Evolutionary conservation across 2,888 invertebrate genomes (phyloP).

Genomic region (Maniola hyperantus): DNA sequence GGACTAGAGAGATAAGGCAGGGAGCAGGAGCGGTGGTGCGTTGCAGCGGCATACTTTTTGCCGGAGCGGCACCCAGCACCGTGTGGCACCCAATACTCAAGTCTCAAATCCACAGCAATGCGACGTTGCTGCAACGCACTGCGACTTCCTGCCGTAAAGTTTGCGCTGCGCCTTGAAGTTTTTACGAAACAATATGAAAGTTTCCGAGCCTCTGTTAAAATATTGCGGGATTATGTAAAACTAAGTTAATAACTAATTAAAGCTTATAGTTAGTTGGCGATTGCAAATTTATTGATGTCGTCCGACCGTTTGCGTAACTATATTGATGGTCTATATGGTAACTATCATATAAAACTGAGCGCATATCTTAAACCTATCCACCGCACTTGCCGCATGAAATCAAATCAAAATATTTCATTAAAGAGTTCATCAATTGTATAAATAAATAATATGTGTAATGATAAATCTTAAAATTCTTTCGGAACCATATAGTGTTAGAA

Average conservation of each 20-base stretch:
- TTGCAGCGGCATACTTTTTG: too few species aligned
- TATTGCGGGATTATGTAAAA: slow-evolving; percentile 12
- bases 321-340: slow-evolving; percentile 11
- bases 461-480: too few species aligned
- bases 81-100: too few species aligned
- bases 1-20: too few species aligned
- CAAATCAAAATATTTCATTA: background rate
- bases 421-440: too few species aligned
- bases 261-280: slow-evolving; percentile 2
- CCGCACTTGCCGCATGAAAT: background rate
- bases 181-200: slow-evolving; percentile 16
- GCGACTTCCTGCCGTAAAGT: too few species aligned
- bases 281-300: slow-evolving; percentile 18
- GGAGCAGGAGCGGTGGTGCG: too few species aligned
- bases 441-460: too few species aligned
- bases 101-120: too few species aligned
- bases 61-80: too few species aligned
- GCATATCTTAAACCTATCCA: background rate
- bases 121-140: too few species aligned
- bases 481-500: too few species aligned
- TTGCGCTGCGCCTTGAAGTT: background rate
- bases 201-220: background rate
- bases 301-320: slow-evolving; percentile 11
- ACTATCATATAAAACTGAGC: background rate
- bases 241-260: slow-evolving; percentile 7